These are phyloP conservation scores for Procambarus virginalis DNA, from an alignment of 1,140 invertebrate species.

Conservation along the genomic window DNA sequence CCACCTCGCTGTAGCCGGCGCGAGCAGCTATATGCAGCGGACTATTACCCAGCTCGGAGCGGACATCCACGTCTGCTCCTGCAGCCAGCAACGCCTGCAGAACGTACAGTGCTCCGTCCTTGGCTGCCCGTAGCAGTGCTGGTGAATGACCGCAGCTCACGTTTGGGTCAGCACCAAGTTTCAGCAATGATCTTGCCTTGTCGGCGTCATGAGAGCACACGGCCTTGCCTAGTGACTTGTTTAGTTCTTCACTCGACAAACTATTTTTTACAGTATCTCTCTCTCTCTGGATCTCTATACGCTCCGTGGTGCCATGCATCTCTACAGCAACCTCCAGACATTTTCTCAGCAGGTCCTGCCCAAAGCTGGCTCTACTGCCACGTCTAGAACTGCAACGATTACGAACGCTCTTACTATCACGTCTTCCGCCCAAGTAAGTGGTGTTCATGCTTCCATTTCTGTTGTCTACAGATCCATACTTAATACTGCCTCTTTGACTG, in stretches of 20 bases:
- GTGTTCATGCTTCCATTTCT: slow-evolving; percentile 5
- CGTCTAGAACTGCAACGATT: not conserved
- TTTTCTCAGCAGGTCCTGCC: slow-evolving; percentile 39
- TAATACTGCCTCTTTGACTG: not conserved
- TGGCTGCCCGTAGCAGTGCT: slow-evolving; percentile 42
- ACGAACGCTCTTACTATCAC: not conserved
- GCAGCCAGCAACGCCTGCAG: slow-evolving; percentile 56
- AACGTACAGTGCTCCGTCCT: slow-evolving; percentile 48
- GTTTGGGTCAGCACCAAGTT: slow-evolving; percentile 58
- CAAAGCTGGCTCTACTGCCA: slow-evolving; percentile 41
- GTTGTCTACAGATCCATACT: not conserved
- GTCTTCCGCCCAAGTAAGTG: not conserved
- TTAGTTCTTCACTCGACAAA: slow-evolving; percentile 6
- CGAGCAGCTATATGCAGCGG: slow-evolving; percentile 57
- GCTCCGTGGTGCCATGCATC: slow-evolving; percentile 4
- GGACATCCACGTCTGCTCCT: slow-evolving; percentile 56
- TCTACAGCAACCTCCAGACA: slow-evolving; percentile 36
- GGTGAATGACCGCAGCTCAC: slow-evolving; percentile 42
- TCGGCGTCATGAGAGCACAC: slow-evolving; percentile 18
- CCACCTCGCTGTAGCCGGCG: slow-evolving; percentile 53
- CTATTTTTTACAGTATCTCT: not conserved
- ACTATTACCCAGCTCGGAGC: slow-evolving; percentile 54
- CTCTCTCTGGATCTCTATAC: not conserved
- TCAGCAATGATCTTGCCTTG: slow-evolving; percentile 24
- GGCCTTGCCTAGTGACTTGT: slow-evolving; percentile 37